A percentile compares a stretch with the other conserved stretches of the same genome.
phyloP scores from a whole-genome alignment of 2,888 invertebrate species.

The Campaea margaritaria region DNA sequence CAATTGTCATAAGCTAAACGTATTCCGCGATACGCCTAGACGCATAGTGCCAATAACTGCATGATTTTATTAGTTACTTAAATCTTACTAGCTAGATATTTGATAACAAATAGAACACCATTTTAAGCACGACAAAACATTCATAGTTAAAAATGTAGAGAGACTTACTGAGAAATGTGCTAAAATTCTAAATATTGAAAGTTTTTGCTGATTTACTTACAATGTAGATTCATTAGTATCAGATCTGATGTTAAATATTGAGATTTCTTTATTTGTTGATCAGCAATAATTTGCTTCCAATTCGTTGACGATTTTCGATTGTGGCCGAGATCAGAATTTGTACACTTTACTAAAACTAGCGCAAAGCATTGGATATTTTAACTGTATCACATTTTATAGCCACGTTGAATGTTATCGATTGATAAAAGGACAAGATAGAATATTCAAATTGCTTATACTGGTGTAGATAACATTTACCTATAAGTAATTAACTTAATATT shows the following conservation, averaged over 20 bases:
- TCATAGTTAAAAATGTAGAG: constrained; percentile 86
- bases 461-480: constrained; percentile 74
- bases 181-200: constrained; percentile 83
- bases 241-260: constrained; percentile 76
- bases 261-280: constrained; percentile 59
- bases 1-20: constrained; percentile 31
- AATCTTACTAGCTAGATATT: constrained; percentile 84
- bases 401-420: constrained; percentile 64
- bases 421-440: constrained; percentile 64
- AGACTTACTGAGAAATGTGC: constrained; percentile 86
- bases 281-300: constrained; percentile 61
- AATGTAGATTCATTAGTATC: constrained; percentile 71
- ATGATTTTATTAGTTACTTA: constrained; percentile 76
- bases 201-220: constrained; percentile 69
- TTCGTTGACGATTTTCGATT: constrained; percentile 82
- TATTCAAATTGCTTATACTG: constrained; percentile 68
- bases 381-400: constrained; percentile 78
- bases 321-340: constrained; percentile 74
- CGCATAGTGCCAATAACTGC: constrained; percentile 85
- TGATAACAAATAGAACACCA: constrained; percentile 86
- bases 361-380: constrained; percentile 75
- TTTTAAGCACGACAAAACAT: constrained; percentile 87
- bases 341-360: constrained; percentile 73
- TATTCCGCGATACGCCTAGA: constrained; percentile 46
- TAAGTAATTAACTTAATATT: constrained; percentile 73